Evolutionary conservation across 2,113 vertebrate genomes (phyloP).

Genomic region (Hemibagrus wyckioides): DNA sequence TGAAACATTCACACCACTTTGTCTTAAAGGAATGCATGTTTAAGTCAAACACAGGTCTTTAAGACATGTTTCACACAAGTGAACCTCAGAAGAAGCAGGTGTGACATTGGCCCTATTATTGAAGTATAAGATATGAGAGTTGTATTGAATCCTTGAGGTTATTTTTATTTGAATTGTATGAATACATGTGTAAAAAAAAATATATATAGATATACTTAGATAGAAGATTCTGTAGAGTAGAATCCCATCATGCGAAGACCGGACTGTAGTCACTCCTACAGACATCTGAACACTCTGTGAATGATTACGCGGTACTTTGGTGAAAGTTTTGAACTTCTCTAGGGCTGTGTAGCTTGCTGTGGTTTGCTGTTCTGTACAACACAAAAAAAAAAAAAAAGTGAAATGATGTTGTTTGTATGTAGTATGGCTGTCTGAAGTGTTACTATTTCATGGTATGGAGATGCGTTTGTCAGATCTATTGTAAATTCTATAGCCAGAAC

Average conservation of each 20-base stretch:
- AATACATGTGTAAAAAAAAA: slow-evolving; percentile 3
- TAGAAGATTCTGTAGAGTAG: background rate
- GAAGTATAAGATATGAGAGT: background rate
- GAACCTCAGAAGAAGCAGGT: background rate
- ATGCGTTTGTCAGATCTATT: slow-evolving; percentile 4
- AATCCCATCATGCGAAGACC: background rate
- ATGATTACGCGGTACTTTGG: slow-evolving; percentile 20
- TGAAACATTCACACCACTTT: slow-evolving; percentile 50
- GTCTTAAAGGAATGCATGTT: slow-evolving; percentile 50
- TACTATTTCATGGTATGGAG: slow-evolving; percentile 26
- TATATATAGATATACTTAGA: background rate
- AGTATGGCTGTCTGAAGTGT: slow-evolving; percentile 34
- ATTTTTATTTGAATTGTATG: slow-evolving; percentile 4
- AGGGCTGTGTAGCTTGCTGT: slow-evolving; percentile 43
- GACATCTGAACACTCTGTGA: background rate
- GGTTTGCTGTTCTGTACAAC: slow-evolving; percentile 42
- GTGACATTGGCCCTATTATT: background rate
- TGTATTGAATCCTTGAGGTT: background rate
- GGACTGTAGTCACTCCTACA: background rate
- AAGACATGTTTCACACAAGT: background rate
- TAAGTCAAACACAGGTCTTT: slow-evolving; percentile 36
- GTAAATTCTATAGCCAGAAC: background rate
- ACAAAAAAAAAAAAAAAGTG: slow-evolving; percentile 25
- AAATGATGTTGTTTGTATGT: slow-evolving; percentile 16
- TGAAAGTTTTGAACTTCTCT: slow-evolving; percentile 39